Conservation (phyloP, 1,140 invertebrate genomes). For the Dufourea novaeangliae region DNA sequence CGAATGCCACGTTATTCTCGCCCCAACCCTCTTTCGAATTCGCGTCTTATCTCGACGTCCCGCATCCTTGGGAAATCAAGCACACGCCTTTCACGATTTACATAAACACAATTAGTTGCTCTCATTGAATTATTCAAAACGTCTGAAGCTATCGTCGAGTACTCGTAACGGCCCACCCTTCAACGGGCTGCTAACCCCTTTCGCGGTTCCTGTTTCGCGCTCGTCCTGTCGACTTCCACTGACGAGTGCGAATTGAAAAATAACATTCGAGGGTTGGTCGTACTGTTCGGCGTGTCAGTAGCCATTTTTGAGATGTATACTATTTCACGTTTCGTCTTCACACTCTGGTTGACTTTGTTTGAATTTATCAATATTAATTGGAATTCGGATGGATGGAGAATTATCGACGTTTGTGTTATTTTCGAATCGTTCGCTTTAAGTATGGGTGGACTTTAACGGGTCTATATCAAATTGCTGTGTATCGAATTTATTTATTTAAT, state of each 20-base stretch:
- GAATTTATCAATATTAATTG: too few relatives aligned
- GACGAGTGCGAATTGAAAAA: constrained; percentile 53
- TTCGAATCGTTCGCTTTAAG: too few relatives aligned
- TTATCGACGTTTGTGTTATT: too few relatives aligned
- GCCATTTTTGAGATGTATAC: neutral
- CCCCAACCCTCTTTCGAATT: constrained; percentile 20
- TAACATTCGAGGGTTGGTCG: constrained; percentile 27
- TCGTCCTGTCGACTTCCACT: constrained; percentile 44
- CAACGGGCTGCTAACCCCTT: constrained; percentile 58
- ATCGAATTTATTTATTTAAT: too few relatives aligned
- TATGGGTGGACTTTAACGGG: too few relatives aligned
- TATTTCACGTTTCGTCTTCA: too few relatives aligned
- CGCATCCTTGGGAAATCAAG: constrained; percentile 77
- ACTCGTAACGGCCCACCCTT: constrained; percentile 56
- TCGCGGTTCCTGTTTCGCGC: constrained; percentile 50
- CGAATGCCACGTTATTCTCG: constrained; percentile 19
- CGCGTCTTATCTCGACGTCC: constrained; percentile 72
- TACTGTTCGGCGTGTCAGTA: neutral
- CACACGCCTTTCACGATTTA: constrained; percentile 67
- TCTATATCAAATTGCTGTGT: too few relatives aligned
- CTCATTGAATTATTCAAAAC: constrained; percentile 80
- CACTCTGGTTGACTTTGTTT: too few relatives aligned
- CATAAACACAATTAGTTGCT: constrained; percentile 80
- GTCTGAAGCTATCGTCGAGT: constrained; percentile 58
- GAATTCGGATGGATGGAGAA: too few relatives aligned